phyloP scores from a whole-genome alignment of 64 coral and sea anemone genomes.

The Platygyra sinensis region DNA sequence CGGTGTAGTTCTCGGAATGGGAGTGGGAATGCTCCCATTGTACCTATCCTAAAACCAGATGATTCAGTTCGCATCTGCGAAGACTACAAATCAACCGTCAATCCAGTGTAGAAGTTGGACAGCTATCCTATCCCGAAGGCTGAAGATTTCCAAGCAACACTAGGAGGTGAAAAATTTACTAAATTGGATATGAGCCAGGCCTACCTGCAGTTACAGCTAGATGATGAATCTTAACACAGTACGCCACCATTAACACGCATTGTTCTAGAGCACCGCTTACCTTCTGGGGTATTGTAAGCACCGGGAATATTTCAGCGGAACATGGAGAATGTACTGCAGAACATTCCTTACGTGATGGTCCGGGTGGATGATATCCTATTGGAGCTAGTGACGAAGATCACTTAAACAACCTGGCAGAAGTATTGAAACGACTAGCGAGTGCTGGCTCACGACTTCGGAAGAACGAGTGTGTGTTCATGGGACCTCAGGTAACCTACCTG shows the following conservation, averaged over 20 bases:
- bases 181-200: conserved; percentile 48
- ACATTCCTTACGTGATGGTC: conserved; percentile 2
- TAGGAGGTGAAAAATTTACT: conserved; percentile 43
- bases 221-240: conserved; percentile 22
- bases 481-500: background rate
- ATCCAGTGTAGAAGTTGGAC: no score
- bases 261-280: conserved; percentile 29
- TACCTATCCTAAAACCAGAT: conserved; percentile 56
- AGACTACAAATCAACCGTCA: no score
- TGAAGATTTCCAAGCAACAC: no score
- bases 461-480: conserved; percentile 49
- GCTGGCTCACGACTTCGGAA: background rate
- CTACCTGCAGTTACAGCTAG: conserved; percentile 35
- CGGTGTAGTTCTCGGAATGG: conserved; percentile 51
- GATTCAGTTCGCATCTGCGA: no score
- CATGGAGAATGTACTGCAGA: conserved; percentile 54
- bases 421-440: conserved; percentile 20
- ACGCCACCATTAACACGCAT: conserved; percentile 43
- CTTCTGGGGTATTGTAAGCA: conserved; percentile 29
- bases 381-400: background rate
- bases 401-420: background rate
- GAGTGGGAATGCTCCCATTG: conserved; percentile 53
- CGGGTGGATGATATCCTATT: no score
- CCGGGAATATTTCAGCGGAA: conserved; percentile 41
- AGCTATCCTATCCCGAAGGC: no score